Conservation (phyloP, 30 jellyfish, hydroid and myxozoan species). For the Hydra vulgaris region DNA sequence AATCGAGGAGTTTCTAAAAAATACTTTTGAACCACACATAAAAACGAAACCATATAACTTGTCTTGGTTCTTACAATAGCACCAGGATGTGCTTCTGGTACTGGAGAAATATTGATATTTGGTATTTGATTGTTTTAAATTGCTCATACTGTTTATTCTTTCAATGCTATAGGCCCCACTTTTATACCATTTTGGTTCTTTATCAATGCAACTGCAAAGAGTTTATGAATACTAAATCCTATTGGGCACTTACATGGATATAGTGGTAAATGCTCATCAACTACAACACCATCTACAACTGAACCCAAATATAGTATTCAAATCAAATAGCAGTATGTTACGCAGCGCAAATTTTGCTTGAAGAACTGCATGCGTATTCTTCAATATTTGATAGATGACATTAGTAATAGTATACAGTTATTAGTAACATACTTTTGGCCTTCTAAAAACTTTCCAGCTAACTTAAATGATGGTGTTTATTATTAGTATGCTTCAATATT, state of each 20-base stretch:
- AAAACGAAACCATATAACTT: no score
- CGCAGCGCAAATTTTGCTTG: not conserved
- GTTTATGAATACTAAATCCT: not conserved
- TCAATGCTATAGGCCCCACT: not conserved
- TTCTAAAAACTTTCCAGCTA: no score
- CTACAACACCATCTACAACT: not conserved
- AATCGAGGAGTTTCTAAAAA: no score
- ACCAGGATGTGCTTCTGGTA: not conserved
- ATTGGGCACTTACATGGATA: not conserved
- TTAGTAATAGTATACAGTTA: not conserved
- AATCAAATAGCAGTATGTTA: not conserved
- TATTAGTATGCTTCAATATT: not conserved
- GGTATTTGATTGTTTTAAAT: not conserved
- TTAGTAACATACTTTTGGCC: not conserved
- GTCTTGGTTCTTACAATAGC: no score
- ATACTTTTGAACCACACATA: no score
- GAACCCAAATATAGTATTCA: not conserved
- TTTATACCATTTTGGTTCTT: not conserved
- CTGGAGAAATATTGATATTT: not conserved
- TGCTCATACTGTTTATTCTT: not conserved
- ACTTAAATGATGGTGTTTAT: not conserved
- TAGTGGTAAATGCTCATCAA: not conserved
- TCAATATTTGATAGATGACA: not conserved
- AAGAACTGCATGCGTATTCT: not conserved
- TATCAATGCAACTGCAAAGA: not conserved